phyloP scores from a whole-genome alignment of 2,113 vertebrate genomes.

The Andinoacara biseriatus region DNA sequence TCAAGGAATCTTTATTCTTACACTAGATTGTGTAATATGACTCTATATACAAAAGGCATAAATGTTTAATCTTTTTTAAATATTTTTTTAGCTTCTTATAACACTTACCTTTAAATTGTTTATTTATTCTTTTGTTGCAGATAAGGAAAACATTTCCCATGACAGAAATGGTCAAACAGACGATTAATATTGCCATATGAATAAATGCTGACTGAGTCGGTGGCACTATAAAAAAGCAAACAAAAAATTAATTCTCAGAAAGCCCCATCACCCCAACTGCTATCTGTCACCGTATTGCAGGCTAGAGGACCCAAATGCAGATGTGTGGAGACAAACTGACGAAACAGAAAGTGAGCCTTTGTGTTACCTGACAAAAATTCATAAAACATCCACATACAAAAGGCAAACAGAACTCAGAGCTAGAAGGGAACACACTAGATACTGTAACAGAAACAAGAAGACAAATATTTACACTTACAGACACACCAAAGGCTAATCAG shows the following conservation, averaged over 20 bases:
- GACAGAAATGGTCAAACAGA: neutral
- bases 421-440: neutral
- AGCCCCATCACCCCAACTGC: too few relatives aligned
- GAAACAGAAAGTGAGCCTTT: neutral
- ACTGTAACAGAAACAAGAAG: neutral
- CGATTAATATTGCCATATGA: neutral
- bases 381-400: neutral
- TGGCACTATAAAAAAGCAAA: rapidly evolving
- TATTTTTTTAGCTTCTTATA: neutral
- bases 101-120: neutral
- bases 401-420: neutral
- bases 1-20: neutral
- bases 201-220: neutral
- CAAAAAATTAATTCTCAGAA: neutral
- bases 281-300: neutral
- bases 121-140: neutral
- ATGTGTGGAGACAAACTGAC: too few relatives aligned
- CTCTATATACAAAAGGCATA: rapidly evolving
- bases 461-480: neutral
- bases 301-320: neutral
- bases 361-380: neutral
- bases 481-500: neutral
- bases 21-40: neutral
- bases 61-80: neutral
- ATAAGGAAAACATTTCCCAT: neutral